Evolutionary conservation across 2,113 vertebrate genomes (phyloP).

Genomic region (Semnornis frantzii): DNA sequence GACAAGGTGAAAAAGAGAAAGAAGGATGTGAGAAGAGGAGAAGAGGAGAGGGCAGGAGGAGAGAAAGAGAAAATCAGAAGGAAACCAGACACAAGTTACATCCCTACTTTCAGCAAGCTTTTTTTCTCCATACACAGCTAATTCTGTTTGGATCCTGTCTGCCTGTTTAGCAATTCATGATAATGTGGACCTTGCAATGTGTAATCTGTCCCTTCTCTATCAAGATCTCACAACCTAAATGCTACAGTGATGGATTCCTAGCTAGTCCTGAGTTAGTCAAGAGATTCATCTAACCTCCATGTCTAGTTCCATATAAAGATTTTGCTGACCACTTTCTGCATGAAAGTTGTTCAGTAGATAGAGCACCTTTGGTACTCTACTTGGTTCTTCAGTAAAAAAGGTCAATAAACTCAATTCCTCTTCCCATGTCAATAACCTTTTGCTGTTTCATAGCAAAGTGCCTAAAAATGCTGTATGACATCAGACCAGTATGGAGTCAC

Average conservation of each 20-base stretch:
- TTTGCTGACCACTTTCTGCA: background rate
- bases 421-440: background rate
- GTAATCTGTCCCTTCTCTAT: background rate
- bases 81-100: background rate
- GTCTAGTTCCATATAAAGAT: background rate
- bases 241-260: background rate
- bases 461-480: background rate
- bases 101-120: background rate
- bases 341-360: background rate
- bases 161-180: background rate
- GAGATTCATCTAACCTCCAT: background rate
- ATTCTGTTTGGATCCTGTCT: background rate
- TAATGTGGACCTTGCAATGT: background rate
- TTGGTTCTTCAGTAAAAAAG: background rate
- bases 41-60: background rate
- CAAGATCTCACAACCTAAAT: background rate
- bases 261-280: background rate
- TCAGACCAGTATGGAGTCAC: background rate
- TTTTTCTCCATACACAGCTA: background rate
- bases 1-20: too few species aligned
- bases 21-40: background rate
- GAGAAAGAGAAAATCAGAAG: background rate
- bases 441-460: background rate
- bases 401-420: background rate
- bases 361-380: background rate